Evolutionary conservation across 2,888 invertebrate species (phyloP), one percentile per base, ranked within the genome.

Genomic region (Biston stratarius): DNA sequence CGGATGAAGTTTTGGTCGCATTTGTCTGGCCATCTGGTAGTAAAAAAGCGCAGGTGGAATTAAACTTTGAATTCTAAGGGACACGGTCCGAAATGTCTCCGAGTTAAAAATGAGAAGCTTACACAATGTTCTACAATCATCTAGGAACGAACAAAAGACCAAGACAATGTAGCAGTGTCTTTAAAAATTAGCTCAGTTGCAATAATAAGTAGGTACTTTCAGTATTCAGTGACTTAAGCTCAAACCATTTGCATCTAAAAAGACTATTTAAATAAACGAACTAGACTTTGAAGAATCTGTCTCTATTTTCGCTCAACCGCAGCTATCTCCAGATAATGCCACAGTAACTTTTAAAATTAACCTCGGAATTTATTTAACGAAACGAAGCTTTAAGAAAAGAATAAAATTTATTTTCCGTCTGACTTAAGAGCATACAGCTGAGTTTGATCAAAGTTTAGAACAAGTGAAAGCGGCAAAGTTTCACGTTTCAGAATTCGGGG

Each of bases 221-320:
- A 24, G 6, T 65, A 62, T 66, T 65, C 36, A 62, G 56, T 73
- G 65, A 72, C 64, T 70, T 51, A 67, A 74, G 62, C 73, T 63
- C 72, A 69, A 75, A 75, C 67, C 69, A 83, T 84, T 83, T 82
- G 74, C 81, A 82, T 81, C 67, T 77, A 74, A 71, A 77, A 74
- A 71, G 73, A 70, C 77, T 76, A 81, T 80, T 79, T 71, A 68
- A 64, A 71, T 74, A 74, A 80, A 78, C 76, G 61, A 70, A 73
- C 76, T 75, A n/a, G n/a, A 65, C 76, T 77, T 76, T 64, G 58
- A 73, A 60, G 71, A 75, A 76, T 76, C 69, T 70, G 74, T 70
- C 73, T 49, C 53, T 61, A 57, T 67, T 66, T 67, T 57, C 47
- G 45, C 61, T 68, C 73, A 68, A 77, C 70, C 64, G 69, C 72